Evolutionary conservation across 2,113 vertebrate species (phyloP).

Genomic region (Salvator merianae): DNA sequence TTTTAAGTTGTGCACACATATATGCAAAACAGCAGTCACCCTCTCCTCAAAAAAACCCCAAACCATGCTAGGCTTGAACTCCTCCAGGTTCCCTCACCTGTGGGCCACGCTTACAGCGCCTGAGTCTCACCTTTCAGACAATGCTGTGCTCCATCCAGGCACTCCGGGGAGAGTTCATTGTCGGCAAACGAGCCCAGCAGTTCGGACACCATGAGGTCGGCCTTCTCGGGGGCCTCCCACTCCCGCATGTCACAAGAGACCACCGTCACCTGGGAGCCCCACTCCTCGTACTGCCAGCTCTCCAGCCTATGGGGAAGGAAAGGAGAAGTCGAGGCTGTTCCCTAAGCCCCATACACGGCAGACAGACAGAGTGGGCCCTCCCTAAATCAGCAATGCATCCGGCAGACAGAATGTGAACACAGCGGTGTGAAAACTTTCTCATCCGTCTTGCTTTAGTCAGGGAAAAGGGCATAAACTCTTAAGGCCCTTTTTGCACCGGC

Average conservation of each 20-base stretch:
- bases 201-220: slow-evolving; percentile 92
- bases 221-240: slow-evolving; percentile 89
- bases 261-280: slow-evolving; percentile 92
- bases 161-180: slow-evolving; percentile 92
- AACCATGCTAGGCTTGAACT: background rate
- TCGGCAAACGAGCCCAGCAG: slow-evolving; percentile 92
- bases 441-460: too few species aligned
- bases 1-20: too few species aligned
- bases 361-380: too few species aligned
- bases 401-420: too few species aligned
- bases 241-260: slow-evolving; percentile 92
- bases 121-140: slow-evolving; percentile 84
- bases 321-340: background rate
- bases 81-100: background rate
- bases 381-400: too few species aligned
- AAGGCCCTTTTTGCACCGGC: too few species aligned
- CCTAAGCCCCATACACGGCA: too few species aligned
- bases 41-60: background rate
- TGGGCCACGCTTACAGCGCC: background rate
- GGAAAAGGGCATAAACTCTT: too few species aligned
- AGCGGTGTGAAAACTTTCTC: too few species aligned
- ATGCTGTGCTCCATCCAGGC: slow-evolving; percentile 90
- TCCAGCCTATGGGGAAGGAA: slow-evolving; percentile 76
- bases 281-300: slow-evolving; percentile 94
- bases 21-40: too few species aligned